Evolutionary conservation across 2,113 vertebrate genomes (phyloP), one percentile per base, ranked within the genome.

Genomic region (Syngnathus floridae): DNA sequence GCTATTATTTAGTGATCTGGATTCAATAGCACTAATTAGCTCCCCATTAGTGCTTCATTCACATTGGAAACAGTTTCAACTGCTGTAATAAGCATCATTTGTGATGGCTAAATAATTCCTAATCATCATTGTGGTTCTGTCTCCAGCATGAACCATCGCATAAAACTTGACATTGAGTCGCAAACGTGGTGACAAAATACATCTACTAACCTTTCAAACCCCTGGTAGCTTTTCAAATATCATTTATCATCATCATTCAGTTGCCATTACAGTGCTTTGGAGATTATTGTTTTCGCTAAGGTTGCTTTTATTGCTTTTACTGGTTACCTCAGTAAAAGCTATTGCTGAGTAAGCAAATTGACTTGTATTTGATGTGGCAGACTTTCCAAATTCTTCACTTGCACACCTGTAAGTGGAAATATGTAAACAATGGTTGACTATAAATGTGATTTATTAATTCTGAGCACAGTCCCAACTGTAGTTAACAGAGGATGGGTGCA

Each of bases 11-110:
- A 68, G 61, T 66, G 45, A 61, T 59, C 41, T 61, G 46, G 37
- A 65, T 65, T 66, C 46, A 74, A 77, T 66, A 45, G 63, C 59
- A 72, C 26, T 66, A 71, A 77, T 77, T 67, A 77, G 22, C 64
- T 60, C 55, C 31, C 55, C 66, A 76, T 73, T 63, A 76, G 65
- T 37, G 66, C 70, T 66, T 67, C 56, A 67, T 60, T 71, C 52
- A 11, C 63, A 62, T 65, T 62, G 65, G 51, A 58, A 64, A 70
- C 62, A 0, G 3, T 36, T 26, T 51, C 11, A 37, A 62, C 26
- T 63, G 71, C 64, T 59, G 21, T 59, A 38, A 37, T n/a, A n/a
- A 21, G 36, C 37, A 38, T 19, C 4, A 43, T 67, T 40, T 66
- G 59, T 56, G 46, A 64, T 41, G 26, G 41, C 21, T 56, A 67